Conservation (phyloP, 2,888 invertebrate genomes). For the Leucophora obtusa region DNA sequence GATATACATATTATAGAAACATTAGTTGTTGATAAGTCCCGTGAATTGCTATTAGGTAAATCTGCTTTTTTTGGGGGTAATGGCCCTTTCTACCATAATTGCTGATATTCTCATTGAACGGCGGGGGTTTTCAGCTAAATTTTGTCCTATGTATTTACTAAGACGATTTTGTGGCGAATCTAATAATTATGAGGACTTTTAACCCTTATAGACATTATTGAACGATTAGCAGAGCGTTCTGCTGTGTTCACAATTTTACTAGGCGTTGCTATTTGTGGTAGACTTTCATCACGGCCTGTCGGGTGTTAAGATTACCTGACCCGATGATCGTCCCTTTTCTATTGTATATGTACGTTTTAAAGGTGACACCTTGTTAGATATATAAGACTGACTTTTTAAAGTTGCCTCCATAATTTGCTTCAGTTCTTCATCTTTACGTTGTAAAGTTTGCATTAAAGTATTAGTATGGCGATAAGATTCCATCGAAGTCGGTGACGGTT, state of each 20-base stretch:
- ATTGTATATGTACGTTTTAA: constrained; percentile 33
- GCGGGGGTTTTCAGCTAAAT: not conserved
- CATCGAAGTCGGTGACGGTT: not conserved
- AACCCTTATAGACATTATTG: too few relatives aligned
- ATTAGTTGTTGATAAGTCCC: too few relatives aligned
- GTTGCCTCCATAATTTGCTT: constrained; percentile 42
- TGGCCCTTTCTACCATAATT: not conserved
- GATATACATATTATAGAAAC: too few relatives aligned
- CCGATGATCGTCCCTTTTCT: constrained; percentile 29
- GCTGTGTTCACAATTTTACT: constrained; percentile 2
- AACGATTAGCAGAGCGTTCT: too few relatives aligned
- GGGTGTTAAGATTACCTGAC: too few relatives aligned
- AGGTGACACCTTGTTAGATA: not conserved
- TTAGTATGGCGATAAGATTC: constrained; percentile 22
- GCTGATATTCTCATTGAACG: not conserved
- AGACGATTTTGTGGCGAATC: not conserved
- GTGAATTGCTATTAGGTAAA: not conserved
- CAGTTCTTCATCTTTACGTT: constrained; percentile 41
- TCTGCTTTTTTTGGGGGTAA: not conserved
- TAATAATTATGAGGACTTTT: not conserved
- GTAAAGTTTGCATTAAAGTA: constrained; percentile 22
- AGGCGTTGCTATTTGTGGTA: not conserved
- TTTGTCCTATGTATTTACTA: not conserved
- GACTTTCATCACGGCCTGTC: not conserved
- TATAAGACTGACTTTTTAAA: not conserved